Evolutionary conservation across 2,888 invertebrate species (phyloP).

Genomic region (Proisotoma minuta): DNA sequence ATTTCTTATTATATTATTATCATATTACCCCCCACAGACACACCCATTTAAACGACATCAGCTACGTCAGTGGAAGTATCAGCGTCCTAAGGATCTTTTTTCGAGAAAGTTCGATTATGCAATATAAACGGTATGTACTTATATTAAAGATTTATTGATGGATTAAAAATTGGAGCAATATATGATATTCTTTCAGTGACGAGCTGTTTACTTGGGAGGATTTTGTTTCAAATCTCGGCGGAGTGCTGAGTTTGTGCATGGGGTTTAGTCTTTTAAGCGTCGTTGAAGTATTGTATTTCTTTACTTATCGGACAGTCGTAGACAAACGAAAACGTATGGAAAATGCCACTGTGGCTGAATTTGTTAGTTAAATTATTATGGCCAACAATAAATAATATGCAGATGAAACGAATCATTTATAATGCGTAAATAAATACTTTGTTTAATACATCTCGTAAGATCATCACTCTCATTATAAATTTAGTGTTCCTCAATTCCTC

Average conservation of each 20-base stretch:
- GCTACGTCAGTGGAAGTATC: constrained; percentile 43
- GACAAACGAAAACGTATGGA: constrained; percentile 23
- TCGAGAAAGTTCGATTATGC: constrained; percentile 43
- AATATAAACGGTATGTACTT: constrained; percentile 32
- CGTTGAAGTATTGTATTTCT: constrained; percentile 43
- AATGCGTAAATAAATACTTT: no score
- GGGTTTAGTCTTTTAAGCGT: constrained; percentile 40
- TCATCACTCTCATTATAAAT: no score
- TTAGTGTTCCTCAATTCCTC: background rate
- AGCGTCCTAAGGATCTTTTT: constrained; percentile 43
- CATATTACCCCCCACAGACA: no score
- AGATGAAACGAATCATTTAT: no score
- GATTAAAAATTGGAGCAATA: background rate
- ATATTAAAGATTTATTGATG: background rate
- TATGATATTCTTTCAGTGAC: constrained; percentile 15
- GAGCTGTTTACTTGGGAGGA: constrained; percentile 46
- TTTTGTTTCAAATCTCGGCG: constrained; percentile 44
- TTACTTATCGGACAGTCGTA: constrained; percentile 26
- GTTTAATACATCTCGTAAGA: no score
- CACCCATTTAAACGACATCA: constrained; percentile 39
- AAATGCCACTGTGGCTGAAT: background rate
- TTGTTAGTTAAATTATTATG: constrained; percentile 6
- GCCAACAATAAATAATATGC: no score
- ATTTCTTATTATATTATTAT: no score
- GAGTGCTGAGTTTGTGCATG: constrained; percentile 41